Evolutionary conservation across 2,888 invertebrate species (phyloP), one percentile per base, ranked within the genome.

Genomic region (Phengaris arion): DNA sequence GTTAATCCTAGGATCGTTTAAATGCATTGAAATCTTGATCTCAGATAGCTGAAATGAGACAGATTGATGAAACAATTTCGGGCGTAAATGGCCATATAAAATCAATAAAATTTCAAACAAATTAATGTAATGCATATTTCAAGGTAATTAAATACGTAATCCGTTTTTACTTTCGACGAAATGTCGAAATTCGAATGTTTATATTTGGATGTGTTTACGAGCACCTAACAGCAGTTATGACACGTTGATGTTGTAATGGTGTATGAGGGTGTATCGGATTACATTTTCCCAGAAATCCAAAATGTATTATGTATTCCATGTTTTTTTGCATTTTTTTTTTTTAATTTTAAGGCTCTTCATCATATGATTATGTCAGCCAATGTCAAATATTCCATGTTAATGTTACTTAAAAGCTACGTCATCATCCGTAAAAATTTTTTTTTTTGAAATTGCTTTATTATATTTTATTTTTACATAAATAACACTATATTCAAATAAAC

Each of bases 391-490:
- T 22, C 59, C 59, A 59, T 22, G 22, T 0, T 9, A 1, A 64
- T 45, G 35, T 35, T 12, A 64, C 35, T 13, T 64, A 7, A 6
- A 64, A 6, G 6, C 22, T 45, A 64, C 35, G 35, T 64, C 22
- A 64, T 10, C 6, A 64, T 48, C 48, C 48, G 35, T 35, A 9
- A 3, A 9, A 15, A 8, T 59, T 59, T 2, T 22, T 7, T 9
- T 35, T 64, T 22, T 64, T 12, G 22, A 45, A 45, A 12, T 64
- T 45, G 13, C 10, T 64, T 64, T 64, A 54, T 72, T 48, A 35
- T 15, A 48, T 54, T 54, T 35, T 54, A 72, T 10, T 51, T 51
- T 2, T 0, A 51, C 72, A 72, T 72, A 79, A 72, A 76, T 74
- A 48, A 57, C 35, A 74, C 69, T 22, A 12, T 48, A 64, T 64